Evolutionary conservation across 2,797 vertebrate genomes (phyloP).

Genomic region (Merluccius polli): DNA sequence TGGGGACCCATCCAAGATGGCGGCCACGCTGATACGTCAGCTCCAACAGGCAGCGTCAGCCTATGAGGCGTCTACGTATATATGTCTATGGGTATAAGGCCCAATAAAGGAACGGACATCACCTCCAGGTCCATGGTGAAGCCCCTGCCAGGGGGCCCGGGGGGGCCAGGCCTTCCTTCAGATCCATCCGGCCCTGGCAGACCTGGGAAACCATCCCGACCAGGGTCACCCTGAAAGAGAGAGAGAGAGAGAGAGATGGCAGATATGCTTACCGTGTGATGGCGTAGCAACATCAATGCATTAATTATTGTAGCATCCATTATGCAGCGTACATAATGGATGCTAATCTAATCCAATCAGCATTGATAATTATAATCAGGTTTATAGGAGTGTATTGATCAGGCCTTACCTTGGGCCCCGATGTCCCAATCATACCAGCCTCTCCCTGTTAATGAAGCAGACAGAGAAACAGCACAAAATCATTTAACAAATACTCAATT

Average conservation of each 20-base stretch:
- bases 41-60: too few species aligned
- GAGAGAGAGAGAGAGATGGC: background rate
- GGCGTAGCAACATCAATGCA: too few species aligned
- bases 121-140: constrained; percentile 79
- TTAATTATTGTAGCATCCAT: too few species aligned
- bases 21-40: too few species aligned
- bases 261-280: too few species aligned
- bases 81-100: too few species aligned
- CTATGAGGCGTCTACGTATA: too few species aligned
- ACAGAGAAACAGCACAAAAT: constrained; percentile 7
- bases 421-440: constrained; percentile 71
- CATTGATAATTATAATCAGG: background rate
- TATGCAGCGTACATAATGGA: background rate
- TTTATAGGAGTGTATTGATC: constrained; percentile 4
- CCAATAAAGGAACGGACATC: constrained; percentile 11
- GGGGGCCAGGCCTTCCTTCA: constrained; percentile 77
- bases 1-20: background rate
- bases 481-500: background rate
- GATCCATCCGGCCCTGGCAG: constrained; percentile 73
- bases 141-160: constrained; percentile 64
- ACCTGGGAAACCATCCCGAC: constrained; percentile 79
- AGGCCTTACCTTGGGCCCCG: constrained; percentile 80
- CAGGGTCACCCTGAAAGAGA: constrained; percentile 78
- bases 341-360: background rate
- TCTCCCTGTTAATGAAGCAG: constrained; percentile 77